phyloP scores from a whole-genome alignment of 2,888 invertebrate genomes.

The Drosophila recens region DNA sequence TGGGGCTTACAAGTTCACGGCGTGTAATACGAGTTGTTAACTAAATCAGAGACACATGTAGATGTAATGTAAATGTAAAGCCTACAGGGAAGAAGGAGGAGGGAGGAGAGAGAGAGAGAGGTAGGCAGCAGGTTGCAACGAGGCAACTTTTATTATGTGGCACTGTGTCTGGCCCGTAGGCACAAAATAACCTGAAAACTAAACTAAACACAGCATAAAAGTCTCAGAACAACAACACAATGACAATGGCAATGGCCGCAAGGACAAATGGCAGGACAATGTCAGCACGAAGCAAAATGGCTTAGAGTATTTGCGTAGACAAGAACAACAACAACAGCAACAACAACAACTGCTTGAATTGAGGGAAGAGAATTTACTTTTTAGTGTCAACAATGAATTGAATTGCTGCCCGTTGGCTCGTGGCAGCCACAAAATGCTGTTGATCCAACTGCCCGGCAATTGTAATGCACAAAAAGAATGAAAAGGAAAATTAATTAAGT shows the following conservation, averaged over 20 bases:
- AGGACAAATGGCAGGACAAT: constrained; percentile 13
- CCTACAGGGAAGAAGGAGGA: background rate
- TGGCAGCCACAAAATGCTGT: constrained; percentile 47
- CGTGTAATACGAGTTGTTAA: constrained; percentile 71
- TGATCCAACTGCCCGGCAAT: constrained; percentile 65
- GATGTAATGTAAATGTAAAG: constrained; percentile 26
- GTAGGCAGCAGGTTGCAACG: constrained; percentile 16
- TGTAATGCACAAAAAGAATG: constrained; percentile 69
- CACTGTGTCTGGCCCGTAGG: constrained; percentile 51
- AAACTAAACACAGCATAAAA: constrained; percentile 60
- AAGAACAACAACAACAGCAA: constrained; percentile 1
- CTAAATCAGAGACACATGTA: constrained; percentile 60
- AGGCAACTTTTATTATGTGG: constrained; percentile 50
- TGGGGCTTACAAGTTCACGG: constrained; percentile 43
- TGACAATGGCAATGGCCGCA: constrained; percentile 34
- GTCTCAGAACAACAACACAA: constrained; percentile 42
- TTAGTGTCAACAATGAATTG: constrained; percentile 73
- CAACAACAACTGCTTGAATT: constrained; percentile 1
- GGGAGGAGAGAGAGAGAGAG: background rate
- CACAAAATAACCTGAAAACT: constrained; percentile 57
- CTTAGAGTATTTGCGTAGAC: constrained; percentile 40
- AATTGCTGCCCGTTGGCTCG: constrained; percentile 33
- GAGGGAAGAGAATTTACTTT: constrained; percentile 43
- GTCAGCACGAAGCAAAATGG: constrained; percentile 15
- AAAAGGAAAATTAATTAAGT: constrained; percentile 67